phyloP scores from a whole-genome alignment of 2,888 invertebrate species.

The Plagiodera versicolora region DNA sequence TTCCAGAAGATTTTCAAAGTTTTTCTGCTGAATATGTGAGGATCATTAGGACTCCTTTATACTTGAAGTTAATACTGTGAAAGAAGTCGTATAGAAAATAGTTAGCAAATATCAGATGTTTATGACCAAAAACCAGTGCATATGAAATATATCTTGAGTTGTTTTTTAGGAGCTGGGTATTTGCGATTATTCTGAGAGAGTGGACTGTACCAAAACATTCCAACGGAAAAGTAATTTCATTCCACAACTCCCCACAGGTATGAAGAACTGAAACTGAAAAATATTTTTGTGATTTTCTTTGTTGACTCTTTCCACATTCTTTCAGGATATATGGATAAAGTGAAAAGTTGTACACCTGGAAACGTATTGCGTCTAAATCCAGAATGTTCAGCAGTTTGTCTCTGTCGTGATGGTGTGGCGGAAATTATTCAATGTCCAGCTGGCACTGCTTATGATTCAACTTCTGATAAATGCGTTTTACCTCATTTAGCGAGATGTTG shows the following conservation, averaged over 20 bases:
- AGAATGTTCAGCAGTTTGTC: constrained; percentile 50
- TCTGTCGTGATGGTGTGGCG: constrained; percentile 49
- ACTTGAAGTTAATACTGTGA: too few relatives aligned
- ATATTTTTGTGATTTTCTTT: too few relatives aligned
- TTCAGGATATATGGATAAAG: constrained; percentile 43
- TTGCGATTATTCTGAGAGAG: constrained; percentile 65
- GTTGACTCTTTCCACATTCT: too few relatives aligned
- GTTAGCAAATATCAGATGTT: too few relatives aligned
- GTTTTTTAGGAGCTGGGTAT: constrained; percentile 61
- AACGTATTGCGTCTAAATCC: constrained; percentile 47
- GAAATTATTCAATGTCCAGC: constrained; percentile 52
- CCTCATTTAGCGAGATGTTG: constrained; percentile 52
- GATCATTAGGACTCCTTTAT: too few relatives aligned
- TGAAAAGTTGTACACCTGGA: constrained; percentile 45
- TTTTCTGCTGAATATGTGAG: too few relatives aligned
- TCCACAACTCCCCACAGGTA: constrained; percentile 38
- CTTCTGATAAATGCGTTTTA: constrained; percentile 49
- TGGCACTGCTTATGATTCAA: constrained; percentile 50
- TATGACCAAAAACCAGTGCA: too few relatives aligned
- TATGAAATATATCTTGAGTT: too few relatives aligned
- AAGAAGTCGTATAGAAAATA: too few relatives aligned
- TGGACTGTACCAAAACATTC: constrained; percentile 58
- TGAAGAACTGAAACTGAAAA: constrained; percentile 4
- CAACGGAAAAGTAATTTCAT: constrained; percentile 24
- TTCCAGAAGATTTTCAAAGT: too few relatives aligned